Evolutionary conservation across 2,113 vertebrate species (phyloP).

Genomic region (Bambusicola thoracicus): DNA sequence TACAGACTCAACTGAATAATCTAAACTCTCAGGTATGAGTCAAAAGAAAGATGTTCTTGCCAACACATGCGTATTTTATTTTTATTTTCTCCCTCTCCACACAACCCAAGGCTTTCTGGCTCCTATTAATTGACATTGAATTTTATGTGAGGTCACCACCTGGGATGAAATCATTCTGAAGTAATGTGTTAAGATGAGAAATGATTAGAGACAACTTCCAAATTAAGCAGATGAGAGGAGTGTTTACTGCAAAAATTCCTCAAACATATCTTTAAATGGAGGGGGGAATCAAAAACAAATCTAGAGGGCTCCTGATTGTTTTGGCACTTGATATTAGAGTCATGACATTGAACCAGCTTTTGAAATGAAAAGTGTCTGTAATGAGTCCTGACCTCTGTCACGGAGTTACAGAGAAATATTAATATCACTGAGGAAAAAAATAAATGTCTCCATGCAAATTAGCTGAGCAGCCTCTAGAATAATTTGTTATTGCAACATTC

Average conservation of each 20-base stretch:
- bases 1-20: slow-evolving; percentile 65
- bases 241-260: slow-evolving; percentile 31
- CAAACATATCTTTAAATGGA: slow-evolving; percentile 24
- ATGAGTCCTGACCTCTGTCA: not conserved
- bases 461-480: not conserved
- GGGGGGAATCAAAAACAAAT: not conserved
- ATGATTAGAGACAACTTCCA: slow-evolving; percentile 35
- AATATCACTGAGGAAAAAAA: not conserved
- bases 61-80: slow-evolving; percentile 36
- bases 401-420: not conserved
- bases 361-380: slow-evolving; percentile 21
- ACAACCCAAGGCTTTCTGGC: slow-evolving; percentile 42
- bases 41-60: slow-evolving; percentile 15
- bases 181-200: slow-evolving; percentile 54
- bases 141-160: slow-evolving; percentile 66
- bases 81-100: slow-evolving; percentile 55
- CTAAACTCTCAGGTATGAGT: slow-evolving; percentile 72
- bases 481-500: slow-evolving; percentile 43
- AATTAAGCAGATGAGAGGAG: slow-evolving; percentile 38
- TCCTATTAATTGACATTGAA: slow-evolving; percentile 52
- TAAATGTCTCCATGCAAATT: slow-evolving; percentile 2
- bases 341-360: slow-evolving; percentile 18
- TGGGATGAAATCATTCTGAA: slow-evolving; percentile 74
- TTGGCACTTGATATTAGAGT: slow-evolving; percentile 32
- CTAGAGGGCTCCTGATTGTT: slow-evolving; percentile 36